Conservation (phyloP, 2,888 invertebrate species). For the Drosophila austrosaltans region DNA sequence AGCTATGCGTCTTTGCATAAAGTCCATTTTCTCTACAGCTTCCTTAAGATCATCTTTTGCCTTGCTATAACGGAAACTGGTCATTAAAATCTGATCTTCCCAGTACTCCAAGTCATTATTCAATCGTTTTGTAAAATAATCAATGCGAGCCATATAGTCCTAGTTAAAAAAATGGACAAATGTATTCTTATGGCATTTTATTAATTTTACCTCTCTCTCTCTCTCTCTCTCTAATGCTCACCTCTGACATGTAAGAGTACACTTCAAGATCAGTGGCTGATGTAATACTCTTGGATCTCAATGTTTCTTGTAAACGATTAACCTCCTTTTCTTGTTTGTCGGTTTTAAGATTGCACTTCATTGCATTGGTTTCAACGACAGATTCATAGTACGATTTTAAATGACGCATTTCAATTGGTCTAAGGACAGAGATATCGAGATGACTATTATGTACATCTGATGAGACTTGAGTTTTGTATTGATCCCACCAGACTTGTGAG, state of each 20-base stretch:
- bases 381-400: slow-evolving; percentile 23
- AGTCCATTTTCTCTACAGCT: not conserved
- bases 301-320: not conserved
- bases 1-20: slow-evolving; percentile 33
- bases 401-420: slow-evolving; percentile 51
- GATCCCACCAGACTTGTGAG: not conserved
- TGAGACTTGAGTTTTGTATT: not conserved
- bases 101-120: slow-evolving; percentile 17
- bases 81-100: slow-evolving; percentile 18
- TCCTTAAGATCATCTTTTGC: not conserved
- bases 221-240: slow-evolving; percentile 4
- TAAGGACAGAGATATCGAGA: not conserved
- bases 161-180: not conserved
- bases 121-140: not conserved
- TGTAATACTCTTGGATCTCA: not conserved
- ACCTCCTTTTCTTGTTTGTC: slow-evolving; percentile 21
- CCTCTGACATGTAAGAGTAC: slow-evolving; percentile 25
- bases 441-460: not conserved
- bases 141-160: slow-evolving; percentile 21
- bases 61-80: not conserved
- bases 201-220: not conserved
- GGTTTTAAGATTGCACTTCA: slow-evolving; percentile 15
- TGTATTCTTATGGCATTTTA: not conserved
- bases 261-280: not conserved
- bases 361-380: slow-evolving; percentile 29